phyloP scores from a whole-genome alignment of 2,888 invertebrate genomes.

The Ferrisia virgata region DNA sequence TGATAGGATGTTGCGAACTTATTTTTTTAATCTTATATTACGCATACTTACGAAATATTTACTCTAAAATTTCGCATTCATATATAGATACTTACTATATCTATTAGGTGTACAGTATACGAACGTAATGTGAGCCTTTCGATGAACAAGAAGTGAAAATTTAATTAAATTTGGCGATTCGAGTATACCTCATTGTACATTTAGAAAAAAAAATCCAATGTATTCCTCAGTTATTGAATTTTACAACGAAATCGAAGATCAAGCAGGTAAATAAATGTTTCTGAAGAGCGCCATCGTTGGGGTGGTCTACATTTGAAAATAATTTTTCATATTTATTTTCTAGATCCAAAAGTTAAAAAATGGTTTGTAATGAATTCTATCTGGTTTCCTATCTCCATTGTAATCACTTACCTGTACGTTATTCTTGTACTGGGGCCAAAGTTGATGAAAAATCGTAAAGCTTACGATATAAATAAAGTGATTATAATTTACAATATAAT shows the following conservation, averaged over 20 bases:
- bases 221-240: neutral
- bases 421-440: neutral
- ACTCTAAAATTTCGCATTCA: too few species aligned
- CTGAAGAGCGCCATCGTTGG: too few species aligned
- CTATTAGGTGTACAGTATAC: neutral
- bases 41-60: too few species aligned
- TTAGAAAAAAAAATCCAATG: neutral
- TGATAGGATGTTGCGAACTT: too few species aligned
- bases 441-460: neutral
- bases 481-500: neutral
- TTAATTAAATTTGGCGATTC: neutral
- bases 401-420: neutral
- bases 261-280: neutral
- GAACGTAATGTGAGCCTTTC: neutral
- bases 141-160: neutral
- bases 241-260: neutral
- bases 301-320: too few species aligned
- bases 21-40: too few species aligned
- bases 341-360: neutral
- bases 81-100: neutral
- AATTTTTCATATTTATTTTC: neutral
- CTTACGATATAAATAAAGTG: neutral
- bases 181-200: neutral
- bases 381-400: neutral
- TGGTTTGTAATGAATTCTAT: neutral